These are phyloP conservation scores for Tychaedon coryphoeus DNA, from an alignment of 2,113 vertebrate species.

Conservation along the genomic window DNA sequence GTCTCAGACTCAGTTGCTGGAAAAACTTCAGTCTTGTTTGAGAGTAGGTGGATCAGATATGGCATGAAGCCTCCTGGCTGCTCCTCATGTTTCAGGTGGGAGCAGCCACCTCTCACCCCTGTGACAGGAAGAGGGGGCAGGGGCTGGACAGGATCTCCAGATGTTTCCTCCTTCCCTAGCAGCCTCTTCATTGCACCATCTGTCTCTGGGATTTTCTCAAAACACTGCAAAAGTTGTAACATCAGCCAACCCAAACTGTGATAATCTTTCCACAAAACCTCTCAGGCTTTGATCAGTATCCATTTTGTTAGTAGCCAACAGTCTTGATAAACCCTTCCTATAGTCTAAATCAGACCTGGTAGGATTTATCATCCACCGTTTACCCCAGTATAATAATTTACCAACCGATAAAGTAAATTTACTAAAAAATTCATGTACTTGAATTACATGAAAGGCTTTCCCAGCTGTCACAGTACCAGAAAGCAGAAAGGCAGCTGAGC, in stretches of 20 bases:
- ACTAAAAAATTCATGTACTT: background rate
- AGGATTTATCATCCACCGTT: background rate
- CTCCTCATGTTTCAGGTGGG: background rate
- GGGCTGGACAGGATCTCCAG: background rate
- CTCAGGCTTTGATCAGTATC: background rate
- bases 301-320: background rate
- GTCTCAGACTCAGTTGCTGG: background rate
- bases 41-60: background rate
- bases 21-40: background rate
- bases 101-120: background rate
- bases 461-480: background rate
- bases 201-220: background rate
- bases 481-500: background rate
- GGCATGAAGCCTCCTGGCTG: background rate
- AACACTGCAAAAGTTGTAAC: background rate
- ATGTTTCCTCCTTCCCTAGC: background rate
- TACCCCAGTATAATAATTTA: background rate
- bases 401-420: background rate
- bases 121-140: background rate
- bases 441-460: background rate
- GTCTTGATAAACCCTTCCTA: background rate
- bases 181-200: background rate
- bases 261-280: background rate
- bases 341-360: background rate
- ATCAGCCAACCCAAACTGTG: fast-evolving